phyloP scores from a whole-genome alignment of 2,797 vertebrate genomes.

The Gallinago solitaria region DNA sequence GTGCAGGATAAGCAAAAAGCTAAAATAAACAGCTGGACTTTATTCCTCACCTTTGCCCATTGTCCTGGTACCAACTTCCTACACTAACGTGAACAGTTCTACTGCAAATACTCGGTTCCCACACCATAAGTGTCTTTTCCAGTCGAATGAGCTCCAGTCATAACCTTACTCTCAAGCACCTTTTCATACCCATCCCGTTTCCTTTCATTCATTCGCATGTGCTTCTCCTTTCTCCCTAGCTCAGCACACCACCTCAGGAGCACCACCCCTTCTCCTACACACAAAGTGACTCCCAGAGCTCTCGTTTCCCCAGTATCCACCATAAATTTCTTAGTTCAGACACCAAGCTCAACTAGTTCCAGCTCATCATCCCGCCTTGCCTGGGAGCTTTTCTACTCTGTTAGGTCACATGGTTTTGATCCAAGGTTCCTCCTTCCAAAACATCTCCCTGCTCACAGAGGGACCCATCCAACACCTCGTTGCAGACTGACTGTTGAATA shows the following conservation, averaged over 20 bases:
- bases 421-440: neutral
- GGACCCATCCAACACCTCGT: neutral
- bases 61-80: neutral
- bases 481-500: neutral
- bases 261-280: neutral
- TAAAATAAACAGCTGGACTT: neutral
- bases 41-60: neutral
- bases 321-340: neutral
- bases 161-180: neutral
- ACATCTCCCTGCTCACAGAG: neutral
- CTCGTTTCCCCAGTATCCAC: neutral
- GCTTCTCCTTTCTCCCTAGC: neutral
- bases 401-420: neutral
- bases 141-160: neutral
- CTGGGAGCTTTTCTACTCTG: neutral
- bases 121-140: neutral
- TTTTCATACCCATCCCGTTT: neutral
- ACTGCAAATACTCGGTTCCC: neutral
- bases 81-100: neutral
- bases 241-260: neutral
- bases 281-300: neutral
- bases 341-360: neutral
- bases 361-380: neutral
- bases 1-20: neutral
- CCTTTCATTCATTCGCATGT: neutral